phyloP scores from a whole-genome alignment of 2,888 invertebrate species.

The Dendrolimus pini region DNA sequence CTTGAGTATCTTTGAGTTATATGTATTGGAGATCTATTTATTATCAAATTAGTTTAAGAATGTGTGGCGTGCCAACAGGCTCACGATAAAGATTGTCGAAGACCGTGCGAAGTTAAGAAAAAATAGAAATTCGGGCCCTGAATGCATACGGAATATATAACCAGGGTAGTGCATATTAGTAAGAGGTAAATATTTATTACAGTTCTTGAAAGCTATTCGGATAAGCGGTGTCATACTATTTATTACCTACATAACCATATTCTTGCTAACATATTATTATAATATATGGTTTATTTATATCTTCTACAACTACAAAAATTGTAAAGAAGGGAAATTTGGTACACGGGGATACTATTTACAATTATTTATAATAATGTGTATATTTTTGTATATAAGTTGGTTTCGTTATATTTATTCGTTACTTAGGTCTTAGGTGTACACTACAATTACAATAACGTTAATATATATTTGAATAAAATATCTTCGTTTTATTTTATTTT shows the following conservation, averaged over 20 bases:
- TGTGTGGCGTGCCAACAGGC: too few relatives aligned
- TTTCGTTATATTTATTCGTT: constrained; percentile 45
- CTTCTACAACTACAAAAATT: constrained; percentile 64
- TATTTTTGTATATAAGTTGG: constrained; percentile 70
- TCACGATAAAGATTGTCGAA: too few relatives aligned
- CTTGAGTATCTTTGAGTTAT: neutral
- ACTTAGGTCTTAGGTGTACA: constrained; percentile 38
- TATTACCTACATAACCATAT: neutral
- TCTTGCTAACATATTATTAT: constrained; percentile 8
- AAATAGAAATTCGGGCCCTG: neutral
- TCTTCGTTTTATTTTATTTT: constrained; percentile 45
- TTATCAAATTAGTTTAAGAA: neutral
- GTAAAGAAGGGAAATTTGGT: constrained; percentile 74
- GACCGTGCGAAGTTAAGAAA: neutral
- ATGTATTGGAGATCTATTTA: neutral
- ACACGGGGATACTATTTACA: constrained; percentile 67
- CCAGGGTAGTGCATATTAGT: neutral
- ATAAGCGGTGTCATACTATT: neutral
- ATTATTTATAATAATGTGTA: constrained; percentile 50
- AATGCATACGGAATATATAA: neutral
- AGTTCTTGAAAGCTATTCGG: neutral
- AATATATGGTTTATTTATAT: constrained; percentile 13
- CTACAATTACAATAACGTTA: constrained; percentile 65
- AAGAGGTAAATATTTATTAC: neutral
- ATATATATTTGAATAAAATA: constrained; percentile 70